These are phyloP conservation scores for Sparidentex hasta DNA, from an alignment of 2,797 vertebrate species.

Conservation along the genomic window DNA sequence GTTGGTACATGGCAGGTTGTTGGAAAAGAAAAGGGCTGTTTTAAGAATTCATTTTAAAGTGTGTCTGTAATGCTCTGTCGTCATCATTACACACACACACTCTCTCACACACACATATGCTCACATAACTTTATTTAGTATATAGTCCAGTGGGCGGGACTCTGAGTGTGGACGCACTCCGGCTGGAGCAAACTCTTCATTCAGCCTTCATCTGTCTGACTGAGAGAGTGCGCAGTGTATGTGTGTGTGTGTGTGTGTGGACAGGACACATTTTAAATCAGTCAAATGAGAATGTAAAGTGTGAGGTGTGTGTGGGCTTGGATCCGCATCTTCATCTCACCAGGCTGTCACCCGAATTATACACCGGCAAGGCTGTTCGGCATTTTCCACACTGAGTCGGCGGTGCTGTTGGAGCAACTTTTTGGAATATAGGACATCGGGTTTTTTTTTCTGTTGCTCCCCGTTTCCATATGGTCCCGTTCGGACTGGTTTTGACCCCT, in stretches of 20 bases:
- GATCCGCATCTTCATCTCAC: constrained; percentile 62
- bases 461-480: not conserved
- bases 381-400: constrained; percentile 56
- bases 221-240: too few relatives aligned
- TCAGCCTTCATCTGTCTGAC: constrained; percentile 46
- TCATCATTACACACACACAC: not conserved
- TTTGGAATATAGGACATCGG: constrained; percentile 73
- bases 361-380: constrained; percentile 9
- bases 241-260: not conserved
- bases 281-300: constrained; percentile 42
- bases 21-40: not conserved
- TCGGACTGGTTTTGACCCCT: constrained; percentile 57
- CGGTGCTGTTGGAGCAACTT: constrained; percentile 79
- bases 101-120: constrained; percentile 6
- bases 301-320: constrained; percentile 55
- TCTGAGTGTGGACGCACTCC: constrained; percentile 35
- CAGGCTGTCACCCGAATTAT: constrained; percentile 47
- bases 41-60: not conserved
- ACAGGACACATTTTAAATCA: constrained; percentile 31
- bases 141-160: constrained; percentile 71
- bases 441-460: constrained; percentile 9
- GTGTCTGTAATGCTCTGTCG: not conserved
- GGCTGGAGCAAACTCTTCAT: constrained; percentile 33
- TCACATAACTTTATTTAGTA: constrained; percentile 52
- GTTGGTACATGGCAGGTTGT: not conserved